Evolutionary conservation across 2,888 invertebrate genomes (phyloP).

Genomic region (Volucella bombylans): DNA sequence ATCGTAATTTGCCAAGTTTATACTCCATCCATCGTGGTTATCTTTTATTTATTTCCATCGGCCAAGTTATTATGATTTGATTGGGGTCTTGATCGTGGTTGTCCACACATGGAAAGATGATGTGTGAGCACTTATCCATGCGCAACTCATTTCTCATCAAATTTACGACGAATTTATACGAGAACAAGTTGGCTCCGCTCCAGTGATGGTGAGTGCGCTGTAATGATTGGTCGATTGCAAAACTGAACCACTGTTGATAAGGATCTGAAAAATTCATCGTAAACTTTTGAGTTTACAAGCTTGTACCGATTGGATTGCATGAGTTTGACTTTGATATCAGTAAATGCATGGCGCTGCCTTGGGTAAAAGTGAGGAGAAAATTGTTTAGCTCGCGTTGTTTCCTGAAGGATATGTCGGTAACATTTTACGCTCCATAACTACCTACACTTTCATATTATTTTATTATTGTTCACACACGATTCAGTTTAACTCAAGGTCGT

Average conservation of each 20-base stretch:
- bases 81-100: conserved; percentile 32
- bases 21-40: conserved; percentile 48
- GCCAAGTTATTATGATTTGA: conserved; percentile 66
- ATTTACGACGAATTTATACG: conserved; percentile 54
- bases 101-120: conserved; percentile 36
- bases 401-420: too few species aligned
- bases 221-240: conserved; percentile 53
- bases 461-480: too few species aligned
- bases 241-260: conserved; percentile 41
- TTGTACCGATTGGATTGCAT: conserved; percentile 22
- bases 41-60: conserved; percentile 64
- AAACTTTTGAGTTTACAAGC: conserved; percentile 54
- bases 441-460: too few species aligned
- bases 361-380: too few species aligned
- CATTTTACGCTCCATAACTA: too few species aligned
- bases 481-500: too few species aligned
- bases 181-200: neutral
- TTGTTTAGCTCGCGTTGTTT: too few species aligned
- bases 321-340: neutral
- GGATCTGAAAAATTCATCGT: conserved; percentile 40
- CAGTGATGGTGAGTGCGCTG: conserved; percentile 49
- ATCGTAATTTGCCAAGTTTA: conserved; percentile 60
- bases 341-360: too few species aligned
- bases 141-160: conserved; percentile 57
- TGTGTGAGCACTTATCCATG: conserved; percentile 54